A percentile compares a stretch with the other conserved stretches of the same genome.
Evolutionary conservation across 1,140 invertebrate species (phyloP).

Genomic region (Drosophila sproati): DNA sequence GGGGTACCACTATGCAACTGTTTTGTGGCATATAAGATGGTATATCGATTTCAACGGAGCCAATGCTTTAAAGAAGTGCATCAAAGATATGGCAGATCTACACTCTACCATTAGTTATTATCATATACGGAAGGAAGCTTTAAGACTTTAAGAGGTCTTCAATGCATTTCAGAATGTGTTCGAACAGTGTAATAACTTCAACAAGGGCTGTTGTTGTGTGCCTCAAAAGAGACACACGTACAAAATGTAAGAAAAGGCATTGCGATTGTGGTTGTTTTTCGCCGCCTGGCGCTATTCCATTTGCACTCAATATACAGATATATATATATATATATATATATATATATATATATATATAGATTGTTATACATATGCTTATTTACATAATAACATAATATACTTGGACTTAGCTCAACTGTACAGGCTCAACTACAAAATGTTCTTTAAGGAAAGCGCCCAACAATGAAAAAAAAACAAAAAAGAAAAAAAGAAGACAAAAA

Average conservation of each 20-base stretch:
- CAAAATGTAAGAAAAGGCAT: slow-evolving; percentile 30
- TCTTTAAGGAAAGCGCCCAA: slow-evolving; percentile 51
- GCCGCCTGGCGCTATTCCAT: slow-evolving; percentile 15
- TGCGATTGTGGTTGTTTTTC: slow-evolving; percentile 19
- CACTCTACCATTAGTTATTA: too few relatives aligned
- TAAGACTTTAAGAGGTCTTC: too few relatives aligned
- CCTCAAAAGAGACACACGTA: too few relatives aligned
- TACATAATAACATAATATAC: slow-evolving; percentile 62
- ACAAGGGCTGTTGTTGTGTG: too few relatives aligned
- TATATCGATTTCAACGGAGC: too few relatives aligned
- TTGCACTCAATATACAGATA: slow-evolving; percentile 44
- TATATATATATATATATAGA: slow-evolving; percentile 1
- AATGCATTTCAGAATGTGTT: too few relatives aligned
- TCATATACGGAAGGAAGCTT: too few relatives aligned
- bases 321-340: slow-evolving; percentile 14
- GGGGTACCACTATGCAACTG: slow-evolving; percentile 25
- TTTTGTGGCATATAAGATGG: slow-evolving; percentile 4
- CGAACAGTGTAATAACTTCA: too few relatives aligned
- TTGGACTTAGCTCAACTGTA: slow-evolving; percentile 58
- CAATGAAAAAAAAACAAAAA: too few relatives aligned
- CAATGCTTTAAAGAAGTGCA: too few relatives aligned
- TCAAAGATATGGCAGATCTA: too few relatives aligned
- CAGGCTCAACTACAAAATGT: slow-evolving; percentile 48
- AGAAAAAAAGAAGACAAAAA: too few relatives aligned
- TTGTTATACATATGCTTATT: slow-evolving; percentile 51